Base-by-base conservation (phyloP, 1,140 invertebrate genomes). In the Apis laboriosa region DNA sequence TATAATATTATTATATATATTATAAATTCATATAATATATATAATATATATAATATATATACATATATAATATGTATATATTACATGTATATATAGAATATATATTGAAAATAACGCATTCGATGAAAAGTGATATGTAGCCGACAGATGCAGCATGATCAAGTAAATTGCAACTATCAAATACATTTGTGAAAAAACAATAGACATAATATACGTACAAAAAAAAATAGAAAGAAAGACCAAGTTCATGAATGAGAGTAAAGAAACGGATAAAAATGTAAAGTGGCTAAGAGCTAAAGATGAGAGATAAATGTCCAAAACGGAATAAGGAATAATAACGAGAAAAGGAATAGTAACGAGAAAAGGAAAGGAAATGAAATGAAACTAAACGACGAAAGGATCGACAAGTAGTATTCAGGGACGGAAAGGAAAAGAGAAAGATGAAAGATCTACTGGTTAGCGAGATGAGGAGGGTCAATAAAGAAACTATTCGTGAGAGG, bases 121-220 rank as follows among this genome's bases (percentile, higher is more conserved):
- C 63, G 71, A 72, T 70, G 64, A 56, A 24, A 64, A 17, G 34
- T 7, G 2, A 34, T 24, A 24, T 84, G 79, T 68, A 80, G 56
- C 58, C 77, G 60, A 53, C 68, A 63, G 68, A 77, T 77, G 7
- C 70, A 85, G 77, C 84, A 76, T 79, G 76, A 56, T 21, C 74
- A 55, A 15, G 2, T 12, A n/a, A 56, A 61, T 61, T 76, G 73
- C 53, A 51, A 49, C 24, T 43, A 21, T 19, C 24, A 21, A 24
- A 9, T 24, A 53, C 17, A 55, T 15, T 56, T 19, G 9, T 56
- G 13, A 28, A 51, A 56, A n/a, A 61, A 24, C 15, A 12, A 13
- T 19, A 9, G 0, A 53, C 12, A 51, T 43, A 15, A 43, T 63
- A 24, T 17, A 63, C 9, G 55, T 13, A 58, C 67, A 51, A 71